phyloP scores from a whole-genome alignment of 2,113 vertebrate genomes.

The Sturnus vulgaris region DNA sequence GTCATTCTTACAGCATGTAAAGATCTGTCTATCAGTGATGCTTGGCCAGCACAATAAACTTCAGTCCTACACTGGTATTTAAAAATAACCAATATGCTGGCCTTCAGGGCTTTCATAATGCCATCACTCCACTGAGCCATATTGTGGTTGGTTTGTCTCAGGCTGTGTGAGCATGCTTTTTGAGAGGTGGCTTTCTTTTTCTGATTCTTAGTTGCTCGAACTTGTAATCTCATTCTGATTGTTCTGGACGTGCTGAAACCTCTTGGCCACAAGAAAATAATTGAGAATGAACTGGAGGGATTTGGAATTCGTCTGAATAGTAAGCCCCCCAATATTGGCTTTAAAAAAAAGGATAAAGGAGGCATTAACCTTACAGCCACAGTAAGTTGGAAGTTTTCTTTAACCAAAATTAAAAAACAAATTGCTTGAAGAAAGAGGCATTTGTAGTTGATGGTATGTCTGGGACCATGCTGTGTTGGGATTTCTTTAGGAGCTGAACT shows the following conservation, averaged over 20 bases:
- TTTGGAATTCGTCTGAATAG: slow-evolving; percentile 98
- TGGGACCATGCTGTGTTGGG: background rate
- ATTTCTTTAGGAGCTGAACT: background rate
- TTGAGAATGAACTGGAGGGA: slow-evolving; percentile 96
- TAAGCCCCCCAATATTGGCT: slow-evolving; percentile 95
- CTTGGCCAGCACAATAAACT: background rate
- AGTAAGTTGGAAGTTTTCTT: slow-evolving; percentile 72
- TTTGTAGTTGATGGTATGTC: background rate
- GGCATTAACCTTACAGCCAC: slow-evolving; percentile 98
- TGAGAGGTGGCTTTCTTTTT: background rate
- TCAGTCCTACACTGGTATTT: background rate
- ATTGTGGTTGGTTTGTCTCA: background rate
- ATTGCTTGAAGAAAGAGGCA: background rate
- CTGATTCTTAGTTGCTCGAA: slow-evolving; percentile 86
- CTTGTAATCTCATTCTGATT: slow-evolving; percentile 97
- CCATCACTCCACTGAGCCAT: background rate
- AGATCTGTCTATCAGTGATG: background rate
- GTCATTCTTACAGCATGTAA: background rate
- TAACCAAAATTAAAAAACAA: background rate
- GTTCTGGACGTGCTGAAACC: slow-evolving; percentile 97
- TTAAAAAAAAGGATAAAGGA: slow-evolving; percentile 98
- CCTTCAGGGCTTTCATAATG: background rate
- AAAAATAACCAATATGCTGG: background rate
- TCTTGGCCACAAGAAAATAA: slow-evolving; percentile 94
- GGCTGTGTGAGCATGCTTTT: background rate